These are phyloP conservation scores for Schlechtendalia chinensis DNA, from an alignment of 1,140 invertebrate species.

Conservation along the genomic window DNA sequence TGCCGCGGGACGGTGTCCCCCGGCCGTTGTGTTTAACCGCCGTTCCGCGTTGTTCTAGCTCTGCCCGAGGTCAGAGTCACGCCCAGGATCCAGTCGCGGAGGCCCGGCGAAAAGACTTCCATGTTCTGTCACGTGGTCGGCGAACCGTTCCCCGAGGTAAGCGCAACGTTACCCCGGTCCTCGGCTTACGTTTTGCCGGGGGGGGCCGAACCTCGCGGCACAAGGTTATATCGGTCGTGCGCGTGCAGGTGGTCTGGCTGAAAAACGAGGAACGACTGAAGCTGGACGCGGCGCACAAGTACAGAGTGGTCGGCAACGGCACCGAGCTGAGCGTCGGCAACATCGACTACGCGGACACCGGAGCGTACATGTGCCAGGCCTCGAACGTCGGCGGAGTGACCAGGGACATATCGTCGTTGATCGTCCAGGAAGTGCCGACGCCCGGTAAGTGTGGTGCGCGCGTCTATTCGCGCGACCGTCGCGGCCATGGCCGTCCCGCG, in stretches of 20 bases:
- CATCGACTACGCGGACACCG: conserved; percentile 71
- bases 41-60: conserved; percentile 57
- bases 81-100: conserved; percentile 67
- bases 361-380: conserved; percentile 76
- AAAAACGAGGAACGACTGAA: conserved; percentile 71
- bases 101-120: conserved; percentile 65
- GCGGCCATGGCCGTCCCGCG: too few species aligned
- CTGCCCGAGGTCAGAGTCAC: conserved; percentile 69
- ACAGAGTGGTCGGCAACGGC: conserved; percentile 69
- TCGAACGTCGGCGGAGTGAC: conserved; percentile 69
- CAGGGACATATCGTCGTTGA: conserved; percentile 69
- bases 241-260: conserved; percentile 67
- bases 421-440: conserved; percentile 69
- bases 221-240: too few species aligned
- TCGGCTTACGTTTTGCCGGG: too few species aligned
- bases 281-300: conserved; percentile 61
- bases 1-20: too few species aligned
- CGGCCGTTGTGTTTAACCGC: too few species aligned
- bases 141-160: conserved; percentile 66
- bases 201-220: too few species aligned
- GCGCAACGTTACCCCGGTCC: not conserved
- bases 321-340: conserved; percentile 67
- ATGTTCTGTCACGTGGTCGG: conserved; percentile 72
- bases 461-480: too few species aligned
- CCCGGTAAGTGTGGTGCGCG: conserved; percentile 63